These are phyloP conservation scores for Elgaria multicarinata DNA, from an alignment of 2,113 vertebrate genomes.

Conservation along the genomic window DNA sequence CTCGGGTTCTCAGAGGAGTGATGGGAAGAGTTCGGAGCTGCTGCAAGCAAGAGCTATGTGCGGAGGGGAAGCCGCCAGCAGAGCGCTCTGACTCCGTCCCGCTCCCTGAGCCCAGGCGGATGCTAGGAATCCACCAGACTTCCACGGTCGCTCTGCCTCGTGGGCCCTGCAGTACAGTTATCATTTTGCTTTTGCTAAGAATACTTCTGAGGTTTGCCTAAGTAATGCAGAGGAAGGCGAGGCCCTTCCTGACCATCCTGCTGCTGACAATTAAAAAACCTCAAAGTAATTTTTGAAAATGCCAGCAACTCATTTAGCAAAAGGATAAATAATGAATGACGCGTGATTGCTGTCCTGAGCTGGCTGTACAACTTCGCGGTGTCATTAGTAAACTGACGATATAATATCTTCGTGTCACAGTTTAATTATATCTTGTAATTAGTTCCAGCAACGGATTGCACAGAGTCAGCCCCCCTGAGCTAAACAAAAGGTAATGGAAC, in stretches of 20 bases:
- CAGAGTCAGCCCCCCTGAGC: slow-evolving; percentile 90
- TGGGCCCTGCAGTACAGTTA: neutral
- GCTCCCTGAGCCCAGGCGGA: neutral
- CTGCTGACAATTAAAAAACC: slow-evolving; percentile 87
- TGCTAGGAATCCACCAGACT: neutral
- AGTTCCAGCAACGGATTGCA: slow-evolving; percentile 97
- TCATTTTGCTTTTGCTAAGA: slow-evolving; percentile 71
- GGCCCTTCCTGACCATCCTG: slow-evolving; percentile 80
- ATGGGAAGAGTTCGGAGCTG: neutral
- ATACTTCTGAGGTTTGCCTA: slow-evolving; percentile 81
- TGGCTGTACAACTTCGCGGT: slow-evolving; percentile 89
- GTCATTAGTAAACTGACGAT: slow-evolving; percentile 91
- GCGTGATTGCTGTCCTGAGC: slow-evolving; percentile 96
- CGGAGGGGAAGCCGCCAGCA: neutral
- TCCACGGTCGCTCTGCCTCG: neutral
- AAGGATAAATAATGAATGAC: slow-evolving; percentile 99
- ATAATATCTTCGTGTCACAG: slow-evolving; percentile 87
- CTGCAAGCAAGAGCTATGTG: neutral
- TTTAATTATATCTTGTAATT: slow-evolving; percentile 99
- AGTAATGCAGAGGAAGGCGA: slow-evolving; percentile 81
- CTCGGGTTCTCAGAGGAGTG: neutral
- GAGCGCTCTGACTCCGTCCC: too few relatives aligned
- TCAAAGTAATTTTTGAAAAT: slow-evolving; percentile 94
- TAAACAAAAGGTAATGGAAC: slow-evolving; percentile 87
- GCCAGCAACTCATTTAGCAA: slow-evolving; percentile 97